These are phyloP conservation scores for Drosophila arawakana DNA, from an alignment of 1,140 invertebrate species.

Conservation along the genomic window DNA sequence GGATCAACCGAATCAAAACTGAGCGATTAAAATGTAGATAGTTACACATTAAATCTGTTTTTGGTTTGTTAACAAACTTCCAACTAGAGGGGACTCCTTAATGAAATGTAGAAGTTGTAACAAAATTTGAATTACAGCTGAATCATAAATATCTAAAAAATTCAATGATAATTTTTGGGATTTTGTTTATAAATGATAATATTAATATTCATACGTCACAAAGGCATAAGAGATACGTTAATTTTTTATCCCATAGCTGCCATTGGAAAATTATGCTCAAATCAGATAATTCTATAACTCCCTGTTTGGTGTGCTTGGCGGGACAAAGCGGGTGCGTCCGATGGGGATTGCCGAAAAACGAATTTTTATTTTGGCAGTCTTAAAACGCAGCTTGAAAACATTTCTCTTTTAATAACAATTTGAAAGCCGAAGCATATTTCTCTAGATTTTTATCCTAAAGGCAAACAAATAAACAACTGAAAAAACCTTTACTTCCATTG, in stretches of 20 bases:
- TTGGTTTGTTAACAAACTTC: neutral
- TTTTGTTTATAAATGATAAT: neutral
- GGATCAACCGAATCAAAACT: slow-evolving; percentile 14
- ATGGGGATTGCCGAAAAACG: neutral
- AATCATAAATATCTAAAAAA: too few species aligned
- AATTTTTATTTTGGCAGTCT: slow-evolving; percentile 27
- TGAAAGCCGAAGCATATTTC: too few species aligned
- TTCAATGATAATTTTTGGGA: too few species aligned
- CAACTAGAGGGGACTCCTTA: neutral
- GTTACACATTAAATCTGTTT: neutral
- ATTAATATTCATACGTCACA: neutral
- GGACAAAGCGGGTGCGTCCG: too few species aligned
- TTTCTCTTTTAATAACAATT: too few species aligned
- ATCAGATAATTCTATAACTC: slow-evolving; percentile 14
- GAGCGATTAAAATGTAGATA: slow-evolving; percentile 12
- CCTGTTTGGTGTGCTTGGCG: too few species aligned
- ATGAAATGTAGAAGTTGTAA: too few species aligned
- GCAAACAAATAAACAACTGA: too few species aligned
- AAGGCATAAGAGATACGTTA: slow-evolving; percentile 22
- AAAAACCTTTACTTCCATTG: too few species aligned
- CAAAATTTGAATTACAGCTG: too few species aligned
- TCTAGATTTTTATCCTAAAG: too few species aligned
- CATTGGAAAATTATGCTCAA: slow-evolving; percentile 45
- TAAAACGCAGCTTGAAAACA: too few species aligned
- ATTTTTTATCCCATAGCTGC: slow-evolving; percentile 36